Base-by-base conservation (phyloP, 2,797 vertebrate species). In the Lepus oiostolus region DNA sequence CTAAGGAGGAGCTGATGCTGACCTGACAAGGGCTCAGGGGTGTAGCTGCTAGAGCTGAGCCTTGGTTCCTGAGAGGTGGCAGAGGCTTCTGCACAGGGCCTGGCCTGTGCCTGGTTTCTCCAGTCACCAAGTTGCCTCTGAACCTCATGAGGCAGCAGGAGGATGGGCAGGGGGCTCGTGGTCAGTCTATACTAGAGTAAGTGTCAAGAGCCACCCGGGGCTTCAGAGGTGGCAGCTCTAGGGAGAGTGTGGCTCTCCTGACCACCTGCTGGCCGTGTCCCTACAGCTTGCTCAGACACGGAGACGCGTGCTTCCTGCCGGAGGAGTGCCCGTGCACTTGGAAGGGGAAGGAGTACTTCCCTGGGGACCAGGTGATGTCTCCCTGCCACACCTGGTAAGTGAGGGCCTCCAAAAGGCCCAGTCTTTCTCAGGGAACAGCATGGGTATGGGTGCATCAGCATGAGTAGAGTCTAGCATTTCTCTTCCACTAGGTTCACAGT, bases 331-430 rank as follows among this genome's bases (percentile, higher is more conserved):
- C 99, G 0, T 99, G 99, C 95, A 98, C 99, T 8, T 99, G 99
- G 99, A 99, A 99, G 97, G 99, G 99, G 95, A 99, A 99, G 96
- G 99, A 99, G 93, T 99, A 99, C 95, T 99, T 99, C 96, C 99
- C 99, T 0, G 99, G 99, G 1, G 99, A 99, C 97, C 98, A 98
- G 97, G 99, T 99, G 0, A 98, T 98, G 87, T 99, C 99, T 91
- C 98, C 99, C 47, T 99, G 99, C 96, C 98, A 99, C 96, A 99
- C 98, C 85, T 99, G 99, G 99, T 99, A 98, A 98, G 99, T 90
- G 12, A 75, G 19, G 50, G 1, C 8, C 7, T 24, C 50, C 12
- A 60, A 26, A 19, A 65, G 76, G 17, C 38, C 75, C 63, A 67
- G 7, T 24, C 67, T 71, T 93, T 76, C 58, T 4, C n/a, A 62